Percentiles rank a stretch among this genome's conserved stretches.
phyloP scores from a whole-genome alignment of 2,888 invertebrate species.

The Nemurella pictetii region DNA sequence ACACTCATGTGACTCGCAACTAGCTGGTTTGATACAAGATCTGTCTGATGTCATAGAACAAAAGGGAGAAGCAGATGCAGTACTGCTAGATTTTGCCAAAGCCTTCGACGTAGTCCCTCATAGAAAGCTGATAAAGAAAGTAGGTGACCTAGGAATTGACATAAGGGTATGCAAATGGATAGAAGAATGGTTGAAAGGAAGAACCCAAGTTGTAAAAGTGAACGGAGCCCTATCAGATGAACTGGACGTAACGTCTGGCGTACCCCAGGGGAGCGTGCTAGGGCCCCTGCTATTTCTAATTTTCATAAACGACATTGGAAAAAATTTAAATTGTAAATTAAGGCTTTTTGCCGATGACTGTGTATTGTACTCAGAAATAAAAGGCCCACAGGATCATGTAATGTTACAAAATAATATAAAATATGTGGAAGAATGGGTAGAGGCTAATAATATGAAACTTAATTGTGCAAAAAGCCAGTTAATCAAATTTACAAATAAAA shows the following conservation, averaged over 20 bases:
- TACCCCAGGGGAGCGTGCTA: constrained; percentile 7
- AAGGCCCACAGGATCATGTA: background rate
- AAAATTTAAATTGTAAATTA: background rate
- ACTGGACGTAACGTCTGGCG: background rate
- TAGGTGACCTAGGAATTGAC: background rate
- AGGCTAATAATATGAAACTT: constrained; percentile 5
- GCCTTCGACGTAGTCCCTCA: constrained; percentile 6
- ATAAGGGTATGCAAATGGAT: background rate
- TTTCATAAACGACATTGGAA: constrained; percentile 4
- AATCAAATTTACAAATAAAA: constrained; percentile 12
- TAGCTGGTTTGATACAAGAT: constrained; percentile 3
- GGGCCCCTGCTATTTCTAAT: constrained; percentile 2
- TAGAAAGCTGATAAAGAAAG: background rate
- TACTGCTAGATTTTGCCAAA: constrained; percentile 2
- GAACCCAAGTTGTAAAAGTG: background rate
- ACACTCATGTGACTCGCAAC: constrained; percentile 1
- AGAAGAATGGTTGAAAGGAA: background rate
- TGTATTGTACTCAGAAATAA: background rate
- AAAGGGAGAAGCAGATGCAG: constrained; percentile 9
- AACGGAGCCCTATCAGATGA: background rate
- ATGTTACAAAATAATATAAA: background rate
- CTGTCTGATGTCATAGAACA: background rate
- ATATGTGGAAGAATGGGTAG: background rate
- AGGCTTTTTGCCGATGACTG: constrained; percentile 21
- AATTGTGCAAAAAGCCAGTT: constrained; percentile 9